Percentiles rank a stretch among this genome's conserved stretches.
These are phyloP conservation scores for Enteromius trimaculatus DNA, from an alignment of 2,797 vertebrate genomes.

Conservation along the genomic window DNA sequence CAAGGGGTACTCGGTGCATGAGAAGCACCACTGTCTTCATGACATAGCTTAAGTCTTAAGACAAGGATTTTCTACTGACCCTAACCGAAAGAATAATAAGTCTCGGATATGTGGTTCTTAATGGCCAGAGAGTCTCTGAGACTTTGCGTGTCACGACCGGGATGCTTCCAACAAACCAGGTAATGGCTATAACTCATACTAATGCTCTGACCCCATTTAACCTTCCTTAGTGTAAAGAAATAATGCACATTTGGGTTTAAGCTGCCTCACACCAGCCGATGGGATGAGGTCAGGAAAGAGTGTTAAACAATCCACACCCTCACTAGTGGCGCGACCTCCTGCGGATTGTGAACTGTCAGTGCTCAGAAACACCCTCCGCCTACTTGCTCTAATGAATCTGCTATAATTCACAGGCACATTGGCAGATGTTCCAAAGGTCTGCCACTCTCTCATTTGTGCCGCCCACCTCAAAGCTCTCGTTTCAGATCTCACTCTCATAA, in stretches of 20 bases:
- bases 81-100: not conserved
- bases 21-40: not conserved
- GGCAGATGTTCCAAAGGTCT: slow-evolving; percentile 51
- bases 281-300: slow-evolving; percentile 45
- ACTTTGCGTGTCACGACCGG: slow-evolving; percentile 33
- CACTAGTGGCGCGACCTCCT: slow-evolving; percentile 39
- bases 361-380: slow-evolving; percentile 39
- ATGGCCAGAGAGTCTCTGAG: slow-evolving; percentile 10
- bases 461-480: slow-evolving; percentile 17
- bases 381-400: slow-evolving; percentile 55
- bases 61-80: slow-evolving; percentile 16
- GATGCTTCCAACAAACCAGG: slow-evolving; percentile 46
- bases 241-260: slow-evolving; percentile 37
- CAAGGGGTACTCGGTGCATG: not conserved
- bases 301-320: slow-evolving; percentile 42
- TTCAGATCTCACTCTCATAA: slow-evolving; percentile 46
- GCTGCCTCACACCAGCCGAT: slow-evolving; percentile 34
- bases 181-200: slow-evolving; percentile 47
- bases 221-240: slow-evolving; percentile 40
- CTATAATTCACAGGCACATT: slow-evolving; percentile 51
- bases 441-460: slow-evolving; percentile 44
- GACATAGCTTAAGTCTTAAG: slow-evolving; percentile 19
- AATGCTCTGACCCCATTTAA: slow-evolving; percentile 49
- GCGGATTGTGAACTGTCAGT: slow-evolving; percentile 33
- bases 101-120: not conserved